Evolutionary conservation across 2,113 vertebrate species (phyloP), one percentile per base, ranked within the genome.

Genomic region (Ailurus styani): DNA sequence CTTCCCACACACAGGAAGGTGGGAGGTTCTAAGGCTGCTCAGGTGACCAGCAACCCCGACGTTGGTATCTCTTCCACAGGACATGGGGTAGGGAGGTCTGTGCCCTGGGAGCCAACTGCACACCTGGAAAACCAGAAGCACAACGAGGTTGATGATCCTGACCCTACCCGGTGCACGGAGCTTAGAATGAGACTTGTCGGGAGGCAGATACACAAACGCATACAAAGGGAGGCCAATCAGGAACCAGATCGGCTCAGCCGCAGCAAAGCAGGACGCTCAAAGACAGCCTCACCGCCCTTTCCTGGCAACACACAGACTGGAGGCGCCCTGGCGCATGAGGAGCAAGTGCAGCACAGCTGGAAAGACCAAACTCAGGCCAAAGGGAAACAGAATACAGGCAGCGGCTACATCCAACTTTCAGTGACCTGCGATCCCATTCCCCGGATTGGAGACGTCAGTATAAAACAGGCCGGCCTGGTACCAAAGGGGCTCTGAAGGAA

Each of bases 31-130:
- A 45, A 57, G 78, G 62, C n/a, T 94, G 77, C 50, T 55, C 1
- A 0, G 6, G 7, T n/a, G 42, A 91, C 40, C 27, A 27, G 34
- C 31, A 8, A 10, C 13, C 14, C 18, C 5, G 3, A 45, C 85
- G 60, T 2, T 29, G 31, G 83, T 60, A 50, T 42, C 34, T 15
- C 87, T 50, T 37, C 62, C 57, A 29, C 34, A 15, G 12, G 13
- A 7, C 7, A 2, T 1, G 2, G 14, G 7, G 3, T 21, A n/a
- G 4, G 3, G 72, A 9, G 5, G 18, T 23, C 68, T 7, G 2
- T 9, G 31, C 42, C 17, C 73, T 42, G 13, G 60, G 11, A 83
- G 83, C 31, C 78, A 70, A 45, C 60, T 45, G 21, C 4, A 1
- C 27, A n/a, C 47, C 31, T 18, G 12, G 34, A 23, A 88, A 57